Percentiles rank a stretch among this genome's conserved stretches.
These are phyloP conservation scores for Agrotis clavis DNA, from an alignment of 2,888 invertebrate species.

Conservation along the genomic window DNA sequence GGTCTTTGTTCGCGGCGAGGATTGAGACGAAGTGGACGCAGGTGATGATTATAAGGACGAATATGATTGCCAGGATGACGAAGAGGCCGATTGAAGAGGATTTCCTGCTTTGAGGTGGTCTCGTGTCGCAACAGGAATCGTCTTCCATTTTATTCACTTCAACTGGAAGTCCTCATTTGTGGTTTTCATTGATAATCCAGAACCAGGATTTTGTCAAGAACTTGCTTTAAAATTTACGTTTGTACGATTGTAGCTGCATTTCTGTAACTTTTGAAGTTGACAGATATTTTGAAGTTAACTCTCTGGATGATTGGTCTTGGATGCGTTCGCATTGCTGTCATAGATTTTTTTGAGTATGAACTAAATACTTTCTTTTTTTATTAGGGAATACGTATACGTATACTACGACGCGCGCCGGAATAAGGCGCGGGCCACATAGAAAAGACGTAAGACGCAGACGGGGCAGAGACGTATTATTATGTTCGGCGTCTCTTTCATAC, in stretches of 20 bases:
- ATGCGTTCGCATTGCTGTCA: slow-evolving; percentile 6
- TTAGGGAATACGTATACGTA: no score
- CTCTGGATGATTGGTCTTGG: background rate
- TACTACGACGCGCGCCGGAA: no score
- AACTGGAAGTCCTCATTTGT: no score
- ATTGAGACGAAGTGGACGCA: slow-evolving; percentile 12
- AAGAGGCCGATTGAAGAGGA: background rate
- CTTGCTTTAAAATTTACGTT: background rate
- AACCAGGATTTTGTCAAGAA: background rate
- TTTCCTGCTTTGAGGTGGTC: accelerated
- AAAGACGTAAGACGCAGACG: no score
- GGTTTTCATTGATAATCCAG: background rate
- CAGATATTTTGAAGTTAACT: background rate
- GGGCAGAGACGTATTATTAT: no score
- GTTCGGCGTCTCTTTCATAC: no score
- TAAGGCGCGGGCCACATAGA: no score
- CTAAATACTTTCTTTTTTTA: no score
- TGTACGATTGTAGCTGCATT: background rate
- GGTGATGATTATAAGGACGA: background rate
- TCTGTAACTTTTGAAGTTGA: slow-evolving; percentile 12
- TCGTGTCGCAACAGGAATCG: background rate
- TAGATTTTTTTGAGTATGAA: background rate
- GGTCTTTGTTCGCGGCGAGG: background rate
- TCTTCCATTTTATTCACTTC: background rate
- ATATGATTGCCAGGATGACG: background rate